Percentiles rank a stretch among this genome's conserved stretches.
These are phyloP conservation scores for Luperina testacea DNA, from an alignment of 2,888 invertebrate genomes.

Conservation along the genomic window DNA sequence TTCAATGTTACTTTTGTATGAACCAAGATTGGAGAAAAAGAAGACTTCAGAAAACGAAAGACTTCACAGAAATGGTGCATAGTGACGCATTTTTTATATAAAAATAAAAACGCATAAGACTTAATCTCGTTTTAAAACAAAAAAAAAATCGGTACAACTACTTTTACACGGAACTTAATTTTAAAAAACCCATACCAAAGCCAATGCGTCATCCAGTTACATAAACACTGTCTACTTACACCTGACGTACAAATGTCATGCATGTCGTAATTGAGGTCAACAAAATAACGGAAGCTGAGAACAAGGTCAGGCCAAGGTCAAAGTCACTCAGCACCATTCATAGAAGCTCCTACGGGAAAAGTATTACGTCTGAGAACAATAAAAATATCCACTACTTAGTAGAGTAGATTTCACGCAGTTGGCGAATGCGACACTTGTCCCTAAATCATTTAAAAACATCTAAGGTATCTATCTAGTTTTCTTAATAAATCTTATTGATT, in stretches of 20 bases:
- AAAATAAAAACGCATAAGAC: too few relatives aligned
- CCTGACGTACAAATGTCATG: constrained; percentile 57
- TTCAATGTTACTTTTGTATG: not conserved
- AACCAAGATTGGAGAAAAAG: not conserved
- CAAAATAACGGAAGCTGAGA: constrained; percentile 54
- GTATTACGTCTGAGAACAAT: constrained; percentile 26
- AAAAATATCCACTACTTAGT: constrained; percentile 12
- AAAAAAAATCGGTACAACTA: constrained; percentile 13
- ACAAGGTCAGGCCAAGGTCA: constrained; percentile 62
- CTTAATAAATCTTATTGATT: constrained; percentile 43
- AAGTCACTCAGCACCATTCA: constrained; percentile 46
- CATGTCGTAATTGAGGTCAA: constrained; percentile 62
- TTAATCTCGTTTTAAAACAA: not conserved
- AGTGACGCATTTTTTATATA: not conserved
- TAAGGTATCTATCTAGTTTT: constrained; percentile 21
- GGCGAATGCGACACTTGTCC: constrained; percentile 21
- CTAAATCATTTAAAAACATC: constrained; percentile 38
- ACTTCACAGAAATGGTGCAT: not conserved
- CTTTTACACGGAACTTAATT: constrained; percentile 22
- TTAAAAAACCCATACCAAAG: constrained; percentile 25
- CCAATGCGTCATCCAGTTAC: constrained; percentile 60
- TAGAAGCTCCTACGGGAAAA: constrained; percentile 40
- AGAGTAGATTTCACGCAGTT: constrained; percentile 24
- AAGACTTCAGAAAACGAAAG: constrained; percentile 12
- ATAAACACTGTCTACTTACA: constrained; percentile 59